Evolutionary conservation across 2,113 vertebrate species (phyloP).

Genomic region (Leucoraja erinaceus): DNA sequence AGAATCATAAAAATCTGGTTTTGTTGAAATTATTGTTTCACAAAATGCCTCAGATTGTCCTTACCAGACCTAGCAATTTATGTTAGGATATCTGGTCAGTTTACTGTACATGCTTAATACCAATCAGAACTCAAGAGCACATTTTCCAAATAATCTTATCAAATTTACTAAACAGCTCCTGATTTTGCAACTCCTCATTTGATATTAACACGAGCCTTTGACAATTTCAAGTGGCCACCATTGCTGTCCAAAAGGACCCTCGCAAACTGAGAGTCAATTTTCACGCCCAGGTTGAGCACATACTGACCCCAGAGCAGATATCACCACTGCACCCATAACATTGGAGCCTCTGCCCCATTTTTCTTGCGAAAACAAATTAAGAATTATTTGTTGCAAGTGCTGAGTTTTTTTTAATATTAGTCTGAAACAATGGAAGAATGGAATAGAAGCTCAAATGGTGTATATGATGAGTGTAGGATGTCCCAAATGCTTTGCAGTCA

Average conservation of each 20-base stretch:
- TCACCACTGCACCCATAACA: background rate
- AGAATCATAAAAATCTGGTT: background rate
- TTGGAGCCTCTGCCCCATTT: too few relatives aligned
- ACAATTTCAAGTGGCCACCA: background rate
- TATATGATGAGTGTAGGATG: background rate
- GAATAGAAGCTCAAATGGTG: too few relatives aligned
- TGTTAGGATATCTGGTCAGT: background rate
- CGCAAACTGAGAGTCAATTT: background rate
- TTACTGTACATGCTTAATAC: background rate
- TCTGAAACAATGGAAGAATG: background rate
- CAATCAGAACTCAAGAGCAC: background rate
- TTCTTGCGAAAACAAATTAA: background rate
- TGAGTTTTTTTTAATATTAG: background rate
- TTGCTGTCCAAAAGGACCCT: background rate
- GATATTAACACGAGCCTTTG: background rate
- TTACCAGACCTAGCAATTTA: background rate
- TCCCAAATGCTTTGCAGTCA: background rate
- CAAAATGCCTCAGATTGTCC: background rate
- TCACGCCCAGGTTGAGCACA: background rate
- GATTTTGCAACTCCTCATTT: background rate
- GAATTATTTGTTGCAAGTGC: background rate
- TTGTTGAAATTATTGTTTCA: too few relatives aligned
- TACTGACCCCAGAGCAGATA: background rate
- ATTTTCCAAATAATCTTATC: background rate
- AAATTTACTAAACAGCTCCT: background rate